phyloP scores from a whole-genome alignment of 1,140 invertebrate genomes.

The Steinernema feltiae region DNA sequence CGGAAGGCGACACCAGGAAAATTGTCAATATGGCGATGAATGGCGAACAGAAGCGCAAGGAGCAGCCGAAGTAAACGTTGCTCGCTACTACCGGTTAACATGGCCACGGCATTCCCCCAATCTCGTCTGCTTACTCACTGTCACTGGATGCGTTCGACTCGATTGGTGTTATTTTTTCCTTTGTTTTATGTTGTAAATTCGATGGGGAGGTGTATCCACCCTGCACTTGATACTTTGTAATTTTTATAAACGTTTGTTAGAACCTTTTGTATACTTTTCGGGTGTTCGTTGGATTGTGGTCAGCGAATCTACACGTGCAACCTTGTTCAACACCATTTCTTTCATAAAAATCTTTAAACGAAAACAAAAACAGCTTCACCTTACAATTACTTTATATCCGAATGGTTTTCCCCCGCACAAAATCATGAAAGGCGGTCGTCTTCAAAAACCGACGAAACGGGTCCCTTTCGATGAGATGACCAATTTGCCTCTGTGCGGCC shows the following conservation, averaged over 20 bases:
- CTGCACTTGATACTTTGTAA: no score
- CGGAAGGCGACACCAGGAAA: slow-evolving; percentile 44
- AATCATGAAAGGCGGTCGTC: neutral
- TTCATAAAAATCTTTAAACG: neutral
- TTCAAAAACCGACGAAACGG: neutral
- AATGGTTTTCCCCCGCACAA: neutral
- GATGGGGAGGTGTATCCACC: neutral
- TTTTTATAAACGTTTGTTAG: no score
- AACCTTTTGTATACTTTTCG: no score
- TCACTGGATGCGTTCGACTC: no score
- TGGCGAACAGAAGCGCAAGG: slow-evolving; percentile 43
- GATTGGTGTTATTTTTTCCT: neutral
- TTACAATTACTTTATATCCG: neutral
- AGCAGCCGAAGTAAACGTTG: slow-evolving; percentile 18
- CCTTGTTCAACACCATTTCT: no score
- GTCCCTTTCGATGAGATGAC: neutral
- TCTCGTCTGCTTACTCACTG: no score
- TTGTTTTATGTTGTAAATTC: slow-evolving; percentile 3
- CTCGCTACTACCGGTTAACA: neutral
- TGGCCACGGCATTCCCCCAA: neutral
- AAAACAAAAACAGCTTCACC: neutral
- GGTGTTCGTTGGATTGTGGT: no score
- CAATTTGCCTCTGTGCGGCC: neutral
- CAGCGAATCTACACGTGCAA: no score
- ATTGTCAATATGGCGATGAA: slow-evolving; percentile 40